These are phyloP conservation scores for Drosophila cognata DNA, from an alignment of 2,888 invertebrate genomes.

Conservation along the genomic window DNA sequence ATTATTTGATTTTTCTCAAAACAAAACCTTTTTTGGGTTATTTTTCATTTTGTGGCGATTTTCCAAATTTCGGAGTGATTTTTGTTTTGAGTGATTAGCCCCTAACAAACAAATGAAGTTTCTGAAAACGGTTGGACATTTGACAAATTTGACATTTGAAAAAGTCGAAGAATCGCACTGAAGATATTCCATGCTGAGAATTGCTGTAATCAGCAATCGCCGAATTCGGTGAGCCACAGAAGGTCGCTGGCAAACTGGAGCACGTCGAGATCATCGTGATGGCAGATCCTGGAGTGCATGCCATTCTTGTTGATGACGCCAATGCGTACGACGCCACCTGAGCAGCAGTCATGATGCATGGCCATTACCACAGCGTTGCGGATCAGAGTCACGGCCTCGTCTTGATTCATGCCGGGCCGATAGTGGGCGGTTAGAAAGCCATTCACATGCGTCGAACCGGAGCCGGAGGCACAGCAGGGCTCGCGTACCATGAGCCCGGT, in stretches of 20 bases:
- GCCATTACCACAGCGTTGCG: slow-evolving; percentile 93
- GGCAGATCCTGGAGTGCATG: slow-evolving; percentile 88
- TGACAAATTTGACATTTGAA: neutral
- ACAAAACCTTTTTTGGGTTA: accelerated
- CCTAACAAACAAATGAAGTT: neutral
- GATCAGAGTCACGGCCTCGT: slow-evolving; percentile 93
- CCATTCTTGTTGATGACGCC: slow-evolving; percentile 94
- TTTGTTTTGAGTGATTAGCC: no score
- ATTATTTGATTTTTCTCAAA: neutral
- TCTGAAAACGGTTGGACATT: neutral
- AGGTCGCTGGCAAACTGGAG: slow-evolving; percentile 5
- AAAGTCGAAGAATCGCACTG: neutral
- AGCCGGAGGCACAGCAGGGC: slow-evolving; percentile 94
- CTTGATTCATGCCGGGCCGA: slow-evolving; percentile 92
- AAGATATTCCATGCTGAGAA: neutral
- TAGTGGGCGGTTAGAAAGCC: slow-evolving; percentile 96
- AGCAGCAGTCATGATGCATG: slow-evolving; percentile 95
- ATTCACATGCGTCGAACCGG: slow-evolving; percentile 97
- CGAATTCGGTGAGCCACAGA: slow-evolving; percentile 27
- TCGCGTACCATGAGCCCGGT: slow-evolving; percentile 96
- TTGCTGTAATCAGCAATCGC: neutral
- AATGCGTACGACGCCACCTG: slow-evolving; percentile 95
- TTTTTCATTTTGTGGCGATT: neutral
- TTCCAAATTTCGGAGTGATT: neutral
- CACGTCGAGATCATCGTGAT: slow-evolving; percentile 64